Base-by-base conservation (phyloP, 2,888 invertebrate genomes). In the Falcaria lacertinaria region DNA sequence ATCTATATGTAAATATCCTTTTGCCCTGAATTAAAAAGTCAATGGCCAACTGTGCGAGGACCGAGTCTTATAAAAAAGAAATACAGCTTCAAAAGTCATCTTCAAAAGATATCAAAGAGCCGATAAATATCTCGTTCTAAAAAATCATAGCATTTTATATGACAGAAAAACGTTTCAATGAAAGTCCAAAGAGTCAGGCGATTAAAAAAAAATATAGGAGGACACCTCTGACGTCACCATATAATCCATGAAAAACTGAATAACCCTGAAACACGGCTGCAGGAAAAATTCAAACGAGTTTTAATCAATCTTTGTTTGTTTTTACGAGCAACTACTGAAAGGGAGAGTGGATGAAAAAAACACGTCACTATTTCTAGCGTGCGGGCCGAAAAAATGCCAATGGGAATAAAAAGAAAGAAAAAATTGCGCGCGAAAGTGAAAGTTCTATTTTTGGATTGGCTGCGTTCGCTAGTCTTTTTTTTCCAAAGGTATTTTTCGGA, bases 301-400 rank as follows among this genome's bases (percentile, higher is more conserved):
- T 83, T 83, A 78, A 71, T 75, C 75, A 64, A 84, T 85, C 78
- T 85, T 83, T 86, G 84, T 88, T 87, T 82, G 84, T 77, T 82
- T 81, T 85, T 77, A 77, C 80, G 80, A 79, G 76, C 79, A 70
- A 79, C 80, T 74, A 78, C 60, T 68, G 76, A 88, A 80, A 88
- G 71, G 64, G 87, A 83, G 73, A 84, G 84, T 76, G 69, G 68
- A 52, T 64, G 67, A 61, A 74, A 80, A 79, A 84, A 85, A 81
- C 75, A 77, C 82, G 80, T 81, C 87, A 87, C 87, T 85, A 83
- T 80, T 86, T 78, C 86, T 86, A 86, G 83, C 79, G 85, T 76
- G 74, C 74, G 67, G 74, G 70, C 70, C 63, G 65, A 69, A 63
- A 74, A 80, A 78, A 74, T 28, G 28, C 28, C 28, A 71, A 74